phyloP scores from a whole-genome alignment of 2,888 invertebrate species.

The Eupsilia transversa region DNA sequence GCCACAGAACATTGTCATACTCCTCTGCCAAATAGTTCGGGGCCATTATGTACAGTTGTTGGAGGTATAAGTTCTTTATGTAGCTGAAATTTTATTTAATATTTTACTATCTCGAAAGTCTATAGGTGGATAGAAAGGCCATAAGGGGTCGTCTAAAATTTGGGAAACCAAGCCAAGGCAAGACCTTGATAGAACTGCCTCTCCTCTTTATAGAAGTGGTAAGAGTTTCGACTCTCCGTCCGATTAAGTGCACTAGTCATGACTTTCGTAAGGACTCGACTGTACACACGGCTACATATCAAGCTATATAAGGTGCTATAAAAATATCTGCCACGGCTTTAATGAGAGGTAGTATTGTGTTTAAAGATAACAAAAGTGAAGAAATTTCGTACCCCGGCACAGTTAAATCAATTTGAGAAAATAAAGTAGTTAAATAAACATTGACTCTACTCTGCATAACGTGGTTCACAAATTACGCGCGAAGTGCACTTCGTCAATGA shows the following conservation, averaged over 20 bases:
- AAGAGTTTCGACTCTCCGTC: not conserved
- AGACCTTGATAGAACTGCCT: not conserved
- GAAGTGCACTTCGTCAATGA: too few species aligned
- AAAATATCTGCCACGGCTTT: too few species aligned
- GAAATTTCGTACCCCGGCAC: too few species aligned
- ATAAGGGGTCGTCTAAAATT: not conserved
- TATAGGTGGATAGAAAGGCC: not conserved
- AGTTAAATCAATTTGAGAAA: too few species aligned
- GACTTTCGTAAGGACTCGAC: not conserved
- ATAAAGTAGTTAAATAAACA: too few species aligned
- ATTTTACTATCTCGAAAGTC: not conserved
- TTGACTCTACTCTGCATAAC: too few species aligned
- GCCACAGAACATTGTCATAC: conserved; percentile 91
- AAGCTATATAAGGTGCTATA: too few species aligned
- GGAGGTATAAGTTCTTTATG: conserved; percentile 95
- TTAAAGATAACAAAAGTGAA: too few species aligned
- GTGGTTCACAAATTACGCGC: too few species aligned
- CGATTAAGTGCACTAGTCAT: not conserved
- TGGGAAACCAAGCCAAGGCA: not conserved
- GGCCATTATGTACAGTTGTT: conserved; percentile 94
- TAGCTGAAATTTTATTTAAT: conserved; percentile 82
- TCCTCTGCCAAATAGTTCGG: conserved; percentile 95
- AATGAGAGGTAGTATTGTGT: too few species aligned
- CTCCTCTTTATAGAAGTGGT: not conserved
- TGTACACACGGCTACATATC: too few species aligned